Percentiles rank a stretch among this genome's conserved stretches.
phyloP scores from a whole-genome alignment of 2,797 vertebrate genomes.

The Characodon lateralis region DNA sequence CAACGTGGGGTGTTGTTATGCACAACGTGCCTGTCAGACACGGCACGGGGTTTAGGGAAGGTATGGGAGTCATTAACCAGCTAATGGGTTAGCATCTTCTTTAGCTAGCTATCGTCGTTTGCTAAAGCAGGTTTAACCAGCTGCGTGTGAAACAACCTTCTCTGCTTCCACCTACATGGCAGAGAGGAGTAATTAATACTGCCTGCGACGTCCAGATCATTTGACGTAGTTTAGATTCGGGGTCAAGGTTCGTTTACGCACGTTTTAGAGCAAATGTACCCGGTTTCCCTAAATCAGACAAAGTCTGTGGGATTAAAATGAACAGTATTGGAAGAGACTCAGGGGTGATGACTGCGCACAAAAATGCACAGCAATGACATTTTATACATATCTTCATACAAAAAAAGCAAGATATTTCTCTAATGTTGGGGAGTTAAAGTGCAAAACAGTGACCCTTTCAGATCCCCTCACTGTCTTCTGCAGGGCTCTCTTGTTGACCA shows the following conservation, averaged over 20 bases:
- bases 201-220: neutral
- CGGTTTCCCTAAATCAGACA: too few relatives aligned
- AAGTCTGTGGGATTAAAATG: neutral
- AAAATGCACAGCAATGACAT: too few relatives aligned
- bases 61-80: conserved; percentile 9
- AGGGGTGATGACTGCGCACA: too few relatives aligned
- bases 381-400: too few relatives aligned
- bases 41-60: neutral
- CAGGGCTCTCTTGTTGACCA: neutral
- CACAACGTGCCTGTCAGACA: neutral
- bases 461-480: conserved; percentile 2
- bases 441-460: neutral
- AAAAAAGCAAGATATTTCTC: too few relatives aligned
- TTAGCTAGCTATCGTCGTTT: conserved; percentile 43
- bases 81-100: conserved; percentile 48
- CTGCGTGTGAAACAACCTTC: conserved; percentile 36
- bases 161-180: neutral
- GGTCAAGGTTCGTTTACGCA: neutral
- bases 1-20: neutral
- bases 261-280: neutral
- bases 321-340: too few relatives aligned
- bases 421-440: too few relatives aligned
- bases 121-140: conserved; percentile 54
- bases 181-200: fast-evolving
- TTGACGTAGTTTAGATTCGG: neutral